These are phyloP conservation scores for Sander vitreus DNA, from an alignment of 2,113 vertebrate genomes.

Conservation along the genomic window DNA sequence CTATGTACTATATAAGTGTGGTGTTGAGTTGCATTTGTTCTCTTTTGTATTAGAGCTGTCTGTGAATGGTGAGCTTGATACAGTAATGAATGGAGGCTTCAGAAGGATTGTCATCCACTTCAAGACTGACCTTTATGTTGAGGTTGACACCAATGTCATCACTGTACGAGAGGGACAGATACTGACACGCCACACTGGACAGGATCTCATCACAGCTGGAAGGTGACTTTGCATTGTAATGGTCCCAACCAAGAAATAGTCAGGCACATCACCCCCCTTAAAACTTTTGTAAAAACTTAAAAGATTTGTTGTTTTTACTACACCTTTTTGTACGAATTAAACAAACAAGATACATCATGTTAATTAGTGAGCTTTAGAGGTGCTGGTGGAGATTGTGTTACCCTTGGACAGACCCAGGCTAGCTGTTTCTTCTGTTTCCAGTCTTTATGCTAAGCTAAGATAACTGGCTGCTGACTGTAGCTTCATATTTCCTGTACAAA, in stretches of 20 bases:
- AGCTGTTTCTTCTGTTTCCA: no score
- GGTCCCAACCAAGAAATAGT: not conserved
- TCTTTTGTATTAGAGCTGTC: slow-evolving; percentile 61
- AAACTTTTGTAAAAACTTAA: no score
- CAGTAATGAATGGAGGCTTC: slow-evolving; percentile 58
- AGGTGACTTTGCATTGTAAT: slow-evolving; percentile 52
- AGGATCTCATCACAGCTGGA: not conserved
- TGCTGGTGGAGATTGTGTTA: no score
- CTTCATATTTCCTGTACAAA: no score
- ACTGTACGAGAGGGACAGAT: slow-evolving; percentile 31
- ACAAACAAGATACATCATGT: no score
- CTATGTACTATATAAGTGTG: not conserved
- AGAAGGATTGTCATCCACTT: slow-evolving; percentile 61
- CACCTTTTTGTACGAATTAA: no score
- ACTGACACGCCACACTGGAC: not conserved
- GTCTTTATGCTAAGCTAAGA: no score
- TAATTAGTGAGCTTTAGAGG: no score
- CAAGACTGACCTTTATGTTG: slow-evolving; percentile 29
- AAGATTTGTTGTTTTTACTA: no score
- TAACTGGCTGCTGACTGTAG: no score
- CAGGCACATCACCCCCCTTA: not conserved
- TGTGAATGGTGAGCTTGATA: slow-evolving; percentile 73
- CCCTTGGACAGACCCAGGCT: no score
- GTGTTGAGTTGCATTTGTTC: not conserved
- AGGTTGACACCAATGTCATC: slow-evolving; percentile 33